A percentile compares a stretch with the other conserved stretches of the same genome.
phyloP scores from a whole-genome alignment of 2,797 vertebrate species.

The Hoplostethus atlanticus region DNA sequence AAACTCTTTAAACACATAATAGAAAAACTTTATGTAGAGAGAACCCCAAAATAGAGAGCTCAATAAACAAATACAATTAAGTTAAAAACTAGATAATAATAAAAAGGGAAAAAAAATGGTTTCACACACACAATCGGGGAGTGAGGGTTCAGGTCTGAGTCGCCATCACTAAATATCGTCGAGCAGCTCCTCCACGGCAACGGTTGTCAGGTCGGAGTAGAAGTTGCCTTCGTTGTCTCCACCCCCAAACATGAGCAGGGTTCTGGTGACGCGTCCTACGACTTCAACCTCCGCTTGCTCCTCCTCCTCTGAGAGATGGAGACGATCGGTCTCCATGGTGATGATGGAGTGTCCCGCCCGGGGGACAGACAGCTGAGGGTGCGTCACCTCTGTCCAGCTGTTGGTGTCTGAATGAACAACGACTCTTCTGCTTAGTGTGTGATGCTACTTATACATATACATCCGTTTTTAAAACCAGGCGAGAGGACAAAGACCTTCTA shows the following conservation, averaged over 20 bases:
- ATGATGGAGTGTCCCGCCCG: constrained; percentile 87
- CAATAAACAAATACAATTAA: background rate
- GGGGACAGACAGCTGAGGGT: constrained; percentile 78
- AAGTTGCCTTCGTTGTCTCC: constrained; percentile 88
- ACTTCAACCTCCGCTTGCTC: constrained; percentile 34
- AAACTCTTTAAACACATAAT: background rate
- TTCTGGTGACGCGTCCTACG: constrained; percentile 30
- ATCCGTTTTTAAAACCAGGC: no score
- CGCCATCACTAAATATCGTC: constrained; percentile 37
- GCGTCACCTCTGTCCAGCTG: constrained; percentile 82
- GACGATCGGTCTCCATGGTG: constrained; percentile 71
- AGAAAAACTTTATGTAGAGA: background rate
- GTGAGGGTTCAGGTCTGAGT: constrained; percentile 30
- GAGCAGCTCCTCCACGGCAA: constrained; percentile 78
- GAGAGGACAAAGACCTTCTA: background rate
- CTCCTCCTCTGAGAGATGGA: constrained; percentile 38
- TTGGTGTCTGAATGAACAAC: constrained; percentile 72
- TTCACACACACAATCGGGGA: constrained; percentile 32
- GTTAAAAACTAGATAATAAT: constrained; percentile 43
- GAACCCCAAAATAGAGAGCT: background rate
- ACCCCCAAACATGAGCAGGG: constrained; percentile 86
- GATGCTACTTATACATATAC: no score
- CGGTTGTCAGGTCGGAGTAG: constrained; percentile 82
- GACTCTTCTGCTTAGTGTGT: no score
- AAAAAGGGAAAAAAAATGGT: constrained; percentile 37